Evolutionary conservation across 2,113 vertebrate genomes (phyloP).

Genomic region (Sterna hirundo): DNA sequence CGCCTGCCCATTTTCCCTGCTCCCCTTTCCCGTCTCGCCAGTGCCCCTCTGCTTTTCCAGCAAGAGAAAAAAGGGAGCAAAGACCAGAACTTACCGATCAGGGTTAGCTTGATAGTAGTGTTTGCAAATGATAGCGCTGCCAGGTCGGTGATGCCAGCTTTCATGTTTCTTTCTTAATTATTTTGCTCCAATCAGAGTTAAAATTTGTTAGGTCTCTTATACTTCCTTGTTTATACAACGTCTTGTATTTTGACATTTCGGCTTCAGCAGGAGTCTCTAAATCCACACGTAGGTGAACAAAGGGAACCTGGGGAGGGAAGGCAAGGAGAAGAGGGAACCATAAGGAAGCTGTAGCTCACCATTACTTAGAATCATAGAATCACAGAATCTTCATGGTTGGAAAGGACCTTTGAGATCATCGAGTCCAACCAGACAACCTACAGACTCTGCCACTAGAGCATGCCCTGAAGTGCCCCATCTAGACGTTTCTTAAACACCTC

Average conservation of each 20-base stretch:
- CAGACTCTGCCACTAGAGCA: too few species aligned
- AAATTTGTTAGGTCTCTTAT: neutral
- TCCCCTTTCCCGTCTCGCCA: neutral
- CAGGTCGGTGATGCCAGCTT: neutral
- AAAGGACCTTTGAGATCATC: too few species aligned
- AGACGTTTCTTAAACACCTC: too few species aligned
- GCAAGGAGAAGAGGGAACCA: neutral
- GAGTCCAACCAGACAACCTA: too few species aligned
- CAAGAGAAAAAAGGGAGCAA: neutral
- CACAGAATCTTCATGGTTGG: too few species aligned
- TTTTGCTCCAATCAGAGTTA: neutral
- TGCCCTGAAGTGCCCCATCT: too few species aligned
- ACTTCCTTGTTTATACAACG: neutral
- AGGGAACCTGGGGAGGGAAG: rapidly evolving
- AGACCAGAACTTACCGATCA: neutral
- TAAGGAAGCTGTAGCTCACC: neutral
- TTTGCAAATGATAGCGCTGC: neutral
- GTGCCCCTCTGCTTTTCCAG: neutral
- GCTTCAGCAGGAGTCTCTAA: neutral
- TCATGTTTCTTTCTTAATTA: neutral
- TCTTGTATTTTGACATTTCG: neutral
- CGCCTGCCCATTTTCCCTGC: neutral
- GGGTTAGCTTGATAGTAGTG: neutral
- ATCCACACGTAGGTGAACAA: rapidly evolving
- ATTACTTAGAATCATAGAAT: neutral